These are phyloP conservation scores for Ectropis crepuscularia DNA, from an alignment of 2,888 invertebrate species.

Conservation along the genomic window DNA sequence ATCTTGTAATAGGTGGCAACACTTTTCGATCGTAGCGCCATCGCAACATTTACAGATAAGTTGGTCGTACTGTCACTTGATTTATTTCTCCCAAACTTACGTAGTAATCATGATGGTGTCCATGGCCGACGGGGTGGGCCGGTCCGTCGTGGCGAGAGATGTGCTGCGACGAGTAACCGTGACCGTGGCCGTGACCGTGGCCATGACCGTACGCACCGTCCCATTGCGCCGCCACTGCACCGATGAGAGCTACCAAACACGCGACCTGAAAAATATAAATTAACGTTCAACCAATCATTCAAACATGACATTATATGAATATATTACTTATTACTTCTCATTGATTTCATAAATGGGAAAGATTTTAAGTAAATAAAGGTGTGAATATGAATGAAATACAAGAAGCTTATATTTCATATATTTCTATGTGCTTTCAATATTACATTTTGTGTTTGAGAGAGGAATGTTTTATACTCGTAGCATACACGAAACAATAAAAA, in stretches of 20 bases:
- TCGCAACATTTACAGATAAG: no score
- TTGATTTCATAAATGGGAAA: no score
- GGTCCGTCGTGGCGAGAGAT: constrained; percentile 52
- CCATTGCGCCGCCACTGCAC: constrained; percentile 36
- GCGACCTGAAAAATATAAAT: constrained; percentile 25
- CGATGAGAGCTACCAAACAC: constrained; percentile 36
- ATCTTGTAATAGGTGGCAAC: no score
- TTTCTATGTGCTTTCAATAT: no score
- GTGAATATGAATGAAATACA: no score
- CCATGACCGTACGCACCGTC: constrained; percentile 48
- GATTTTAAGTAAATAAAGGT: no score
- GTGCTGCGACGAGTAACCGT: constrained; percentile 54
- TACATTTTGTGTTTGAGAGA: no score
- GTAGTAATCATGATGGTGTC: constrained; percentile 43
- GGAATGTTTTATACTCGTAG: no score
- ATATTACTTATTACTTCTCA: no score
- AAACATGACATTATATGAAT: neutral
- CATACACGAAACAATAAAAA: no score
- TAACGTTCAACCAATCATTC: neutral
- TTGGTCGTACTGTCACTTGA: neutral
- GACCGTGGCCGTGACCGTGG: constrained; percentile 47
- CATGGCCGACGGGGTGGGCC: constrained; percentile 41
- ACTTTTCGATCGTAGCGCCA: no score
- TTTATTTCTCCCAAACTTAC: constrained; percentile 26
- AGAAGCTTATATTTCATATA: no score